Base-by-base conservation (phyloP, 2,113 vertebrate species). In the Saiga tatarica region DNA sequence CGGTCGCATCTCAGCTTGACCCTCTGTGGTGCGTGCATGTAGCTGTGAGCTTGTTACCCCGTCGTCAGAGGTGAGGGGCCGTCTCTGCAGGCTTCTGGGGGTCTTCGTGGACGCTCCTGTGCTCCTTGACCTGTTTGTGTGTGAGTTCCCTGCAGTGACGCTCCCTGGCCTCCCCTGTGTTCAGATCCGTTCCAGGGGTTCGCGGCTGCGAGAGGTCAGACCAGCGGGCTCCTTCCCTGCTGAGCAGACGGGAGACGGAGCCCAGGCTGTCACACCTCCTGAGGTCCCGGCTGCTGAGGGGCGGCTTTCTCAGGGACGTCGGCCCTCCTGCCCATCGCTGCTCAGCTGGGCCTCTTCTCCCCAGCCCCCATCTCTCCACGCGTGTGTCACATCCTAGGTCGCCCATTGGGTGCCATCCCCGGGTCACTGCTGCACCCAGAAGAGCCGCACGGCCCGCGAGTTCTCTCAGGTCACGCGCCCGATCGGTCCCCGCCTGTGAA, bases 361-460 rank as follows among this genome's bases (percentile, higher is more conserved):
- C 21, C 7, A 2, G 15, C 7, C 16, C n/a, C 3, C 30, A 2
- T 5, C 62, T 57, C 92, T 30, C 47, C 6, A 1, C 0, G 4
- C 12, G 57, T 6, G 16, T 0, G 1, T 36, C 3, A 0, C 7
- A 6, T 36, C 50, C 50, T 21, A 7, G n/a, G 28, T 28, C 5
- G 0, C 5, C n/a, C 52, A 16, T 5, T 23, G 6, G 10, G 33
- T 6, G 1, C 17, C 7, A 1, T 13, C 36, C 8, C 57, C 11
- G 2, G 3, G 36, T n/a, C 19, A n/a, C 12, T 28, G 11, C 21
- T 8, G 4, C 9, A 0, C 2, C 10, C 28, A 21, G 52, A 28
- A n/a, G 11, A 62, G 21, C 57, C 6, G 0, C 0, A 1, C 0
- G 0, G 25, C 59, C 1, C 4, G 28, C 16, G 7, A 15, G 67